Evolutionary conservation across 2,113 vertebrate genomes (phyloP).

Genomic region (chimpanzee (Pan troglodytes)): DNA sequence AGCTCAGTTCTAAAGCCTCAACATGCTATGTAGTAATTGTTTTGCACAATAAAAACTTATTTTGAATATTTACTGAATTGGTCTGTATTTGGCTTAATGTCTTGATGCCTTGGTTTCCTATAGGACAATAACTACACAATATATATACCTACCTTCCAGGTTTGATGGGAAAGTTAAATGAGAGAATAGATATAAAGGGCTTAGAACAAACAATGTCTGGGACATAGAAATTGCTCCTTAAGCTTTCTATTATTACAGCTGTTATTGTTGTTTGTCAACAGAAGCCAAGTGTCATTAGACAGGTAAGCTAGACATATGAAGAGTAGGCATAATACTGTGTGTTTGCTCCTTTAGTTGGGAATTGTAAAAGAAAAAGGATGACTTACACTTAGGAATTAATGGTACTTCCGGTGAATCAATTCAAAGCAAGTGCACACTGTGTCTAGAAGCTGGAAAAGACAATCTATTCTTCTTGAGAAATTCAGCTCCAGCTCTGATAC

Average conservation of each 20-base stretch:
- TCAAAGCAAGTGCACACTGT: neutral
- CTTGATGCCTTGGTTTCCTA: neutral
- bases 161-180: neutral
- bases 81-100: neutral
- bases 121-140: neutral
- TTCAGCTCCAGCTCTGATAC: neutral
- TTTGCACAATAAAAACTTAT: neutral
- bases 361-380: neutral
- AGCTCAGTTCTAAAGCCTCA: neutral
- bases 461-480: neutral
- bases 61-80: neutral
- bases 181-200: neutral
- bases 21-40: neutral
- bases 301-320: neutral
- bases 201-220: neutral
- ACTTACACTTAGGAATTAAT: neutral
- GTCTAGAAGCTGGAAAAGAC: neutral
- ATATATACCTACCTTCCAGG: neutral
- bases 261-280: neutral
- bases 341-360: neutral
- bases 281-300: neutral
- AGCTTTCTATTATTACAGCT: neutral
- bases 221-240: neutral
- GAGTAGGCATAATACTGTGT: neutral
- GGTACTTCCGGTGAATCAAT: neutral